These are phyloP conservation scores for Zygogramma bicolorata DNA, from an alignment of 2,888 invertebrate species.

Conservation along the genomic window DNA sequence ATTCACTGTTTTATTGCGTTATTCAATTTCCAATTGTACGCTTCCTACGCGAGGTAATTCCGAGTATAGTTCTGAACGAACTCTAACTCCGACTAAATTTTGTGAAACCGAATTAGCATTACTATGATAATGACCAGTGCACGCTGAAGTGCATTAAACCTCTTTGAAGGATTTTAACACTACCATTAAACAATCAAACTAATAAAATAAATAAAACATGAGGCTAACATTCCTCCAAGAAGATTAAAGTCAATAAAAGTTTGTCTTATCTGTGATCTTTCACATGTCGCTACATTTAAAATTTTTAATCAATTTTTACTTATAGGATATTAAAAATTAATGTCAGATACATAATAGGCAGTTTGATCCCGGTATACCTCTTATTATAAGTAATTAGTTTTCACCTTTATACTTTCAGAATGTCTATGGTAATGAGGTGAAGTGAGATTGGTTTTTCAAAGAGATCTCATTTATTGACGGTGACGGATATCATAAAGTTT, in stretches of 20 bases:
- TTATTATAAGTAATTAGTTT: conserved; percentile 12
- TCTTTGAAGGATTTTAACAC: conserved; percentile 43
- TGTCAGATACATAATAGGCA: conserved; percentile 12
- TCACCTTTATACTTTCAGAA: not conserved
- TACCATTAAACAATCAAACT: conserved; percentile 43
- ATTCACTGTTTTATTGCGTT: not conserved
- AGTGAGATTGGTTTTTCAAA: not conserved
- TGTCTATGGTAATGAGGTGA: not conserved
- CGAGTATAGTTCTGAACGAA: not conserved
- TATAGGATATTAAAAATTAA: conserved; percentile 13
- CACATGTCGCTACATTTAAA: conserved; percentile 22
- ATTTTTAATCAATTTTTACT: conserved; percentile 9
- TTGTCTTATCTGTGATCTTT: conserved; percentile 17
- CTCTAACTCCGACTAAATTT: not conserved
- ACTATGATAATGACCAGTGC: conserved; percentile 40
- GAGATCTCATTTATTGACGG: not conserved
- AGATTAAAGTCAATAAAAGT: conserved; percentile 29
- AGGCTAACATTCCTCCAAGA: conserved; percentile 30
- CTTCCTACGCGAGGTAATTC: not conserved
- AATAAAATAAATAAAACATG: conserved; percentile 37
- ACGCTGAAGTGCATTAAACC: conserved; percentile 38
- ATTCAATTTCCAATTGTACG: not conserved
- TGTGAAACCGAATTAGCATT: conserved; percentile 37
- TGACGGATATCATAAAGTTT: not conserved
- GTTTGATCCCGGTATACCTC: conserved; percentile 6